A percentile compares a stretch with the other conserved stretches of the same genome.
These are phyloP conservation scores for Eumacrocentrus americanus DNA, from an alignment of 2,888 invertebrate species.

Conservation along the genomic window DNA sequence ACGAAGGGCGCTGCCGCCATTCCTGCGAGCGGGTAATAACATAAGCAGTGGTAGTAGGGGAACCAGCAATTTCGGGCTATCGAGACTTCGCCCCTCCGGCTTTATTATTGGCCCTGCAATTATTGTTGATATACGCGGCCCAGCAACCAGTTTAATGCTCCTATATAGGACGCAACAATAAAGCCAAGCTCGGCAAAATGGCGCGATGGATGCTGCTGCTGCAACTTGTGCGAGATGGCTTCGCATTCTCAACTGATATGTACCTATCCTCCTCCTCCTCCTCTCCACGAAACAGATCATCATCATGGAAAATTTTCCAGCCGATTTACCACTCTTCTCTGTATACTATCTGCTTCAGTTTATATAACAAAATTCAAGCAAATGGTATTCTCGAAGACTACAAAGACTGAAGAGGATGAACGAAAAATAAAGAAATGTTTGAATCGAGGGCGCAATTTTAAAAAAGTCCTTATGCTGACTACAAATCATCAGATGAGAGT, in stretches of 20 bases:
- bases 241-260: too few relatives aligned
- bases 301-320: too few relatives aligned
- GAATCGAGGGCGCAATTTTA: not conserved
- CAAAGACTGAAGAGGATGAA: too few relatives aligned
- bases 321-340: too few relatives aligned
- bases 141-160: constrained; percentile 49
- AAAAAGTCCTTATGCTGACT: not conserved
- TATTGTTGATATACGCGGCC: constrained; percentile 60
- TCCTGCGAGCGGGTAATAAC: constrained; percentile 35
- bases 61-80: constrained; percentile 62
- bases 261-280: too few relatives aligned
- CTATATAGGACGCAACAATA: constrained; percentile 53
- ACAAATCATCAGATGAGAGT: constrained; percentile 3
- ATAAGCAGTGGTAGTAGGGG: constrained; percentile 50
- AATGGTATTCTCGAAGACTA: too few relatives aligned
- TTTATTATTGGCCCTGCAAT: constrained; percentile 62
- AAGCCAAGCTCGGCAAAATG: constrained; percentile 40
- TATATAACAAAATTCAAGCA: too few relatives aligned
- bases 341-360: too few relatives aligned
- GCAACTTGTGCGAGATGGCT: too few relatives aligned
- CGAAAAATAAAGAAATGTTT: too few relatives aligned
- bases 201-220: too few relatives aligned
- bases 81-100: constrained; percentile 57
- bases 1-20: constrained; percentile 43
- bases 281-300: too few relatives aligned